These are phyloP conservation scores for Carassius carassius DNA, from an alignment of 2,113 vertebrate species.

Conservation along the genomic window DNA sequence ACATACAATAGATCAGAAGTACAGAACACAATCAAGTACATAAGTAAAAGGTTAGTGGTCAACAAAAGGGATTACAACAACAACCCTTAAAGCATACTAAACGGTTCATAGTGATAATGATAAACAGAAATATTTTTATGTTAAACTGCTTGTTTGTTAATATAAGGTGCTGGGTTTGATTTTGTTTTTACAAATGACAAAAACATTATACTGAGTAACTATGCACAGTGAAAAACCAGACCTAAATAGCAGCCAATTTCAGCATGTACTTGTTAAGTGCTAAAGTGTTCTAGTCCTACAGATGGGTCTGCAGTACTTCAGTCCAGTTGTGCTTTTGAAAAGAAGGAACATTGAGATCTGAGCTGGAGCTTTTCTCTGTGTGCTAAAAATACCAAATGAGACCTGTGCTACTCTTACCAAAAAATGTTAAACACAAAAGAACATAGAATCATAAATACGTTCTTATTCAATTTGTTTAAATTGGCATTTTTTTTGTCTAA, in stretches of 20 bases:
- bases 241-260: neutral
- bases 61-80: neutral
- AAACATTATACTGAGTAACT: neutral
- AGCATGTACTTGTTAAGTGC: constrained; percentile 9
- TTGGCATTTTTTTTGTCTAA: neutral
- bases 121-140: neutral
- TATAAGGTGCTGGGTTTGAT: neutral
- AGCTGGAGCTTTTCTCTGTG: constrained; percentile 12
- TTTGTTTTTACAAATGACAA: neutral
- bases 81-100: neutral
- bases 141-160: neutral
- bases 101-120: neutral
- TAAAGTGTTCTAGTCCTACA: neutral
- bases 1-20: neutral
- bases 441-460: neutral
- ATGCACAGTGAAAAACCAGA: neutral
- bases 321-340: constrained; percentile 31
- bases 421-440: neutral
- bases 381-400: constrained; percentile 46
- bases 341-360: constrained; percentile 44
- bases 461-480: neutral
- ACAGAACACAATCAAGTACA: neutral
- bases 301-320: constrained; percentile 3
- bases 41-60: neutral
- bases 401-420: neutral